phyloP scores from a whole-genome alignment of 1,140 invertebrate genomes.

The Brachionus koreanus region DNA sequence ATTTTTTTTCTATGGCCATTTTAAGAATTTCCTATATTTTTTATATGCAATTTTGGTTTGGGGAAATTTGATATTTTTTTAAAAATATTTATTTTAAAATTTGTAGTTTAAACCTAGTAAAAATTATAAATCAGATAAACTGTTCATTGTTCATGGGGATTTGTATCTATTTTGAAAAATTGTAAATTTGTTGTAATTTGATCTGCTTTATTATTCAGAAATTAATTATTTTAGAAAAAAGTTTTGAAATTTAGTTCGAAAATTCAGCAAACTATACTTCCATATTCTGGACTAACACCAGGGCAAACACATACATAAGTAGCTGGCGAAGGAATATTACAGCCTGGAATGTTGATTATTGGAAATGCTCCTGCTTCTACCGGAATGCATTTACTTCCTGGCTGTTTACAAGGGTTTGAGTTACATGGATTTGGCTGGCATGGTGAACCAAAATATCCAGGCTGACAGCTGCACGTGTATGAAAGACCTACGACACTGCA shows the following conservation, averaged over 20 bases:
- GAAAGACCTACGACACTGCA: background rate
- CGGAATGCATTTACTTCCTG: conserved; percentile 17
- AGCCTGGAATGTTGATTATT: background rate
- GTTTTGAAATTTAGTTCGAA: background rate
- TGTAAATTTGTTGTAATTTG: conserved; percentile 3
- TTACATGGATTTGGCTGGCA: conserved; percentile 28
- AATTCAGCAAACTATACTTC: conserved; percentile 22
- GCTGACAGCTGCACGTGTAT: conserved; percentile 1
- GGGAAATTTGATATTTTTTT: conserved; percentile 15
- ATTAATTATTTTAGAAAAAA: background rate
- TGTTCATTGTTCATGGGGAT: background rate
- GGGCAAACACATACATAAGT: conserved; percentile 33
- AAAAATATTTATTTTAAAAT: conserved; percentile 24
- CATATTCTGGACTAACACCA: conserved; percentile 26
- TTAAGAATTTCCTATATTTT: background rate
- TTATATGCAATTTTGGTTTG: background rate
- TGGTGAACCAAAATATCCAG: conserved; percentile 21
- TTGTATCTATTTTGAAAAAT: background rate
- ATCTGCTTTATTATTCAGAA: background rate
- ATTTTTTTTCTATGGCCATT: background rate
- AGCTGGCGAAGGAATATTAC: background rate
- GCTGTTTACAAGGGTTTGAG: conserved; percentile 21
- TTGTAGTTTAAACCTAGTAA: background rate
- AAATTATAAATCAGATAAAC: background rate
- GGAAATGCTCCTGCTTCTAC: conserved; percentile 17